Evolutionary conservation across 2,113 vertebrate genomes (phyloP), one percentile per base, ranked within the genome.

Genomic region (Ginglymostoma cirratum): DNA sequence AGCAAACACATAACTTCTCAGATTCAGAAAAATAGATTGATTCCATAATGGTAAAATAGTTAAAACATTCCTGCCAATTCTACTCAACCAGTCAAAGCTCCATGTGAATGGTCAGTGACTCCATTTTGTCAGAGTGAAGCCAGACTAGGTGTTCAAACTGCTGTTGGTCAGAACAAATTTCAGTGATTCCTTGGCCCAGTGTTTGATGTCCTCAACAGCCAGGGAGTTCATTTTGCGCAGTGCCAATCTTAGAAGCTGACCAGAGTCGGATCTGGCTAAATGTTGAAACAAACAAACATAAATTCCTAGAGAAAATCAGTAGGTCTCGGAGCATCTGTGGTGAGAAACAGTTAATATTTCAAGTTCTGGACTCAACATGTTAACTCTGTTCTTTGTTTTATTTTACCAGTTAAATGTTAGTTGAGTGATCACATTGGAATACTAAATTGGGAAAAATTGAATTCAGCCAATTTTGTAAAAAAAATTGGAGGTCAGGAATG

Each of bases 31-130:
- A 80, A 15, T n/a, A 38, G 78, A 15, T 14, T 38, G 14, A 38
- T n/a, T 80, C 19, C 2, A 34, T 97, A 76, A 8, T 76, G 30
- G 61, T 48, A 67, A 76, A 76, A 55, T 92, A 97, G 24, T 76
- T 97, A 0, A 97, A 97, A 4, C 97, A 96, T 2, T 96, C 97
- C 1, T 96, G 96, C 0, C 72, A 12, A 10, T 76, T 34, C 34
- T 96, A 78, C 76, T 96, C 96, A 96, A 34, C 70, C 96, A 96
- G 96, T 96, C 97, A 96, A 76, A 34, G n/a, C 8, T 12, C 5
- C 72, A 12, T 34, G 30, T 34, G 72, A 76, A 34, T 34, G 72
- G 30, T 34, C 7, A 8, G 30, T 76, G 72, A 76, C 5, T 76
- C 34, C 6, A 24, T 14, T 69, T 27, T 6, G 27, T 72, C 70